Percentiles rank a stretch among this genome's conserved stretches.
Conservation (phyloP, 1,140 invertebrate genomes). For the Eueides isabella region DNA sequence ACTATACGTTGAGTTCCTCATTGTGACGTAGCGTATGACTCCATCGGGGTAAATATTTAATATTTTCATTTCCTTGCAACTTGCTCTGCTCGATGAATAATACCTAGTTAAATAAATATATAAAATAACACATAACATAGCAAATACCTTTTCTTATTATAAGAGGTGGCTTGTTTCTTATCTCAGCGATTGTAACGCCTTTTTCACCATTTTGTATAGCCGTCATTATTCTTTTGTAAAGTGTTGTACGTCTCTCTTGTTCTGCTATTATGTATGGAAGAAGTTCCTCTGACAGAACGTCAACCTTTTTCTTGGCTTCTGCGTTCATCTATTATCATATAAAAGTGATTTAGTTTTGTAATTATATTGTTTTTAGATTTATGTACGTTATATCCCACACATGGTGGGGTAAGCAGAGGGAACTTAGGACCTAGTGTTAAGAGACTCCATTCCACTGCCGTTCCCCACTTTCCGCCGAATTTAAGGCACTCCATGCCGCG, state of each 20-base stretch:
- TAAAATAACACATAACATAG: not conserved
- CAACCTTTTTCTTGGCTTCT: slow-evolving; percentile 73
- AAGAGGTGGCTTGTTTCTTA: slow-evolving; percentile 63
- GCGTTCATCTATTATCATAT: slow-evolving; percentile 62
- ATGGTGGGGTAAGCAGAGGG: too few relatives aligned
- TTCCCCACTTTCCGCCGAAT: too few relatives aligned
- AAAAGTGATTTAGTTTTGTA: not conserved
- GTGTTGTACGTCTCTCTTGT: slow-evolving; percentile 63
- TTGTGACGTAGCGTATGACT: too few relatives aligned
- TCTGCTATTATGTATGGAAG: slow-evolving; percentile 73
- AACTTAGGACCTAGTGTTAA: too few relatives aligned
- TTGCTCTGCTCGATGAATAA: too few relatives aligned
- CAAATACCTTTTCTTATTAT: slow-evolving; percentile 66
- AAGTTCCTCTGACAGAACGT: slow-evolving; percentile 70
- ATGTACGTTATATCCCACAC: too few relatives aligned
- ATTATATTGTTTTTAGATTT: not conserved
- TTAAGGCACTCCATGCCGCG: too few relatives aligned
- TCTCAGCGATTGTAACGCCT: slow-evolving; percentile 69
- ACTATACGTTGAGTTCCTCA: too few relatives aligned
- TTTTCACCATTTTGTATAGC: slow-evolving; percentile 74
- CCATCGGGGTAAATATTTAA: too few relatives aligned
- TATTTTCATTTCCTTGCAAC: too few relatives aligned
- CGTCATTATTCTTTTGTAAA: slow-evolving; percentile 71
- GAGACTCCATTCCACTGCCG: too few relatives aligned
- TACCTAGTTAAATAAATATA: too few relatives aligned